phyloP scores from a whole-genome alignment of 2,797 vertebrate species.

The Antrozous pallidus region DNA sequence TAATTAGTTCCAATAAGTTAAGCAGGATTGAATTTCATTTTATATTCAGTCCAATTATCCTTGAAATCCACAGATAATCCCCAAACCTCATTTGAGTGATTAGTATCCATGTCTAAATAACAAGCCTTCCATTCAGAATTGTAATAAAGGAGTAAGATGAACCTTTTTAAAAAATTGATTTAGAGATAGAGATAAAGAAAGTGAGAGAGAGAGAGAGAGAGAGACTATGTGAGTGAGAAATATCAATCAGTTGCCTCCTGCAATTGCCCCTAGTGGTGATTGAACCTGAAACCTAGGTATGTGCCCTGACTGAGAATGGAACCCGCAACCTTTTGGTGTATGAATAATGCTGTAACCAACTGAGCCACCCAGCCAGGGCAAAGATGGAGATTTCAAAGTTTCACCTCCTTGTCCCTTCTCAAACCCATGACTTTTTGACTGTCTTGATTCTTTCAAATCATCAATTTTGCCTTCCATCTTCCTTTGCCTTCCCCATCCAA shows the following conservation, averaged over 20 bases:
- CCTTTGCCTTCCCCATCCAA: neutral
- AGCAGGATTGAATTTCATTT: slow-evolving; percentile 49
- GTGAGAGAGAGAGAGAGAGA: no score
- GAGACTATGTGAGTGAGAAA: neutral
- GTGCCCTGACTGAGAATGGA: no score
- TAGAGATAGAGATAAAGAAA: no score
- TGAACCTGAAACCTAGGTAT: no score
- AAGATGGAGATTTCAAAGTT: neutral
- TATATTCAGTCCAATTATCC: slow-evolving; percentile 39
- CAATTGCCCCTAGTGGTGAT: no score
- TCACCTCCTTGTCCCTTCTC: neutral
- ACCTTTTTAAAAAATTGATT: neutral
- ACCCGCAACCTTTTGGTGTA: no score
- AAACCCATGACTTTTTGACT: neutral
- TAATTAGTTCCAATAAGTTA: slow-evolving; percentile 54
- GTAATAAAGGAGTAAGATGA: neutral
- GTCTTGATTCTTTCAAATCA: neutral
- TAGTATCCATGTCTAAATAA: neutral
- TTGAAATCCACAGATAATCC: slow-evolving; percentile 52
- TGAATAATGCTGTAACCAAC: no score
- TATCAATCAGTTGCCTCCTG: neutral
- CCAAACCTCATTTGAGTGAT: neutral
- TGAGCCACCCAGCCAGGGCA: no score
- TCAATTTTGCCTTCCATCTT: neutral
- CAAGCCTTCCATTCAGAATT: neutral